These are phyloP conservation scores for Echinops telfairi DNA, from an alignment of 2,113 vertebrate species.

Conservation along the genomic window DNA sequence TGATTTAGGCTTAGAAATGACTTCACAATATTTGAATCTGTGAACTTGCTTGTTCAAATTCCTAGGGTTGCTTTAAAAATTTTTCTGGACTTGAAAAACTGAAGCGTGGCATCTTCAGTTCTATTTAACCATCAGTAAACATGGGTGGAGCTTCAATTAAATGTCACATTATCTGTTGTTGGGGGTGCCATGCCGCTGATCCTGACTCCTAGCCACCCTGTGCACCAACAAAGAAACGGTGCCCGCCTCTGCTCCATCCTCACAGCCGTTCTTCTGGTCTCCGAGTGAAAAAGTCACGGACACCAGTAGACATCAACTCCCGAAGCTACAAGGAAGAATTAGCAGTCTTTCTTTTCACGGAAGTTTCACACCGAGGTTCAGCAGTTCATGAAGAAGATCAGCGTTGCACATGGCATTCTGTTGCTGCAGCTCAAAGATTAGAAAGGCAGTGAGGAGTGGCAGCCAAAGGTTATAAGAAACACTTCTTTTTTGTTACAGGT, in stretches of 20 bases:
- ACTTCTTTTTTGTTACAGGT: background rate
- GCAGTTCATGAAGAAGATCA: background rate
- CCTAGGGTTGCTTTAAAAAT: conserved; percentile 29
- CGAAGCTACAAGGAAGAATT: background rate
- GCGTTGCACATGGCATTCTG: background rate
- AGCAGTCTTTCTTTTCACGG: background rate
- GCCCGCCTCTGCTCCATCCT: too few relatives aligned
- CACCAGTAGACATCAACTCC: background rate
- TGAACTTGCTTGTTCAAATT: background rate
- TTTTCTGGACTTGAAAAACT: conserved; percentile 35
- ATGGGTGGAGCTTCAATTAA: background rate
- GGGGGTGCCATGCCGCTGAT: too few relatives aligned
- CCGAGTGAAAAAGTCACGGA: too few relatives aligned
- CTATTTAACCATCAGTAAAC: conserved; percentile 25
- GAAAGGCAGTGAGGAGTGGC: background rate
- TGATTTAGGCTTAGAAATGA: background rate
- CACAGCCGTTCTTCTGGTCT: too few relatives aligned
- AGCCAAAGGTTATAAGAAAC: background rate
- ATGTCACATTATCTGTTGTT: background rate
- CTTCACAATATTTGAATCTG: background rate
- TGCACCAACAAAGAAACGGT: too few relatives aligned
- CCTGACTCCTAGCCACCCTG: too few relatives aligned
- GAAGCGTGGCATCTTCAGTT: conserved; percentile 18
- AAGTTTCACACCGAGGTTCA: background rate
- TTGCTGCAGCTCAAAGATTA: background rate